Conservation (phyloP, 2,797 vertebrate genomes). For the Parauchenoglanis punctatus region DNA sequence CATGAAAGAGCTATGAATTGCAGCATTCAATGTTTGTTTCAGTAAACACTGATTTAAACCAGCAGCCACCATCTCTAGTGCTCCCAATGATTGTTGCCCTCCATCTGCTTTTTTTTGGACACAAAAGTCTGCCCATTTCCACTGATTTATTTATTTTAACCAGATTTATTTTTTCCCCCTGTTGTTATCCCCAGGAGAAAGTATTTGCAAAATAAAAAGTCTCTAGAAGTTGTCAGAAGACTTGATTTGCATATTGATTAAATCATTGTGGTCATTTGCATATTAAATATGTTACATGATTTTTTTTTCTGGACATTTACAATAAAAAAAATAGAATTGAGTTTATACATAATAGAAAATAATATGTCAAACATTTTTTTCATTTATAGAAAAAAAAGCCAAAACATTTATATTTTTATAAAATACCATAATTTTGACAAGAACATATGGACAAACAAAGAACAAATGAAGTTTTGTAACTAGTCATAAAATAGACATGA, state of each 20-base stretch:
- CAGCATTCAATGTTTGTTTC: slow-evolving; percentile 59
- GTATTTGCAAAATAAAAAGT: neutral
- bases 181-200: neutral
- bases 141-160: neutral
- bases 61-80: slow-evolving; percentile 23
- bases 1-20: slow-evolving; percentile 63
- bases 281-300: neutral
- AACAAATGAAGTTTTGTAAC: neutral
- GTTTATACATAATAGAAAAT: neutral
- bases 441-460: neutral
- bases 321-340: neutral
- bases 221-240: neutral
- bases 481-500: neutral
- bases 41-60: slow-evolving; percentile 70
- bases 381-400: neutral
- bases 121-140: neutral
- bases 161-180: neutral
- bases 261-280: neutral
- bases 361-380: neutral
- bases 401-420: neutral
- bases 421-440: neutral
- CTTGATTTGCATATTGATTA: neutral
- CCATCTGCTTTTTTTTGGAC: neutral
- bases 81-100: neutral
- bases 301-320: neutral